Evolutionary conservation across 2,113 vertebrate species (phyloP), one percentile per base, ranked within the genome.

Genomic region (Physeter macrocephalus): DNA sequence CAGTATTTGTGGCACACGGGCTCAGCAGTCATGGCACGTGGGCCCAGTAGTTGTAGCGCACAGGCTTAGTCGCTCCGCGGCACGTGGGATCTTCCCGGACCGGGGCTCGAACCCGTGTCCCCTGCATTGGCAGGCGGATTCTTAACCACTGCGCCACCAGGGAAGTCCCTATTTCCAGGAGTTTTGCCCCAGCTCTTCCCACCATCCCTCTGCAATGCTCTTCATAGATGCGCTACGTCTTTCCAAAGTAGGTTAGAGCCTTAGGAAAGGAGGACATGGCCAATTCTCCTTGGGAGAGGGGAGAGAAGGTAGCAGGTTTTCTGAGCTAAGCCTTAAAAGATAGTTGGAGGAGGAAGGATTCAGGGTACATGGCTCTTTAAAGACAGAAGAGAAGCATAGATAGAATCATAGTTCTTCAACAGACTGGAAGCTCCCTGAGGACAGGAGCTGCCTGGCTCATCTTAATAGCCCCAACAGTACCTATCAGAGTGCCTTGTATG

Each of bases 281-380:
- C 43, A 49, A 3, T 57, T 82, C 21, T 21, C 20, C 20, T 31
- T 23, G 34, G 52, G 34, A 49, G 21, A 39, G 2, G 31, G 3
- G 34, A 43, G 61, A 67, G 12, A 95, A 49, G 20, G 27, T 87
- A 29, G 29, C 11, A 17, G 41, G 14, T 69, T 88, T 95, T 82
- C 92, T 43, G 59, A 57, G 31, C 23, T 41, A 66, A 61, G 46
- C 36, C 36, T 95, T 43, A 12, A 46, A 74, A 93, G 34, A 94
- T 1, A 10, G 1, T 3, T 52, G 27, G 21, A 21, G 69, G 31
- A 80, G n/a, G 61, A 87, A 66, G 5, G n/a, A 15, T 5, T 46
- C 21, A 2, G 9, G 21, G 31, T 20, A 87, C 49, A 13, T 5
- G 8, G 39, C 29, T 20, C 8, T 61, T 52, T 27, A 39, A 39